These are phyloP conservation scores for Chloroceryle inda DNA, from an alignment of 2,797 vertebrate genomes.

Conservation along the genomic window DNA sequence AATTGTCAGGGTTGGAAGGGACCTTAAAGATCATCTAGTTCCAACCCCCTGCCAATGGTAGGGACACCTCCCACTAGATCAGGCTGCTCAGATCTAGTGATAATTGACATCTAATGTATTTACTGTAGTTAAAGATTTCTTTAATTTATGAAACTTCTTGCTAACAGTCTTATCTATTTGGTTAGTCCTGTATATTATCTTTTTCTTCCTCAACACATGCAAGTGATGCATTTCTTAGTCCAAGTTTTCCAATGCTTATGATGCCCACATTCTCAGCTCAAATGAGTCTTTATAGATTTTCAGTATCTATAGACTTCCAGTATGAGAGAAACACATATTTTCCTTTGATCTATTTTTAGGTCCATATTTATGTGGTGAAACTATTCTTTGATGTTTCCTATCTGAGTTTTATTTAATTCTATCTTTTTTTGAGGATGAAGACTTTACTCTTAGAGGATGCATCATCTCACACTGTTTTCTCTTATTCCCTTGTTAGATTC, in stretches of 20 bases:
- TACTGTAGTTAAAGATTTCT: not conserved
- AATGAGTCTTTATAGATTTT: not conserved
- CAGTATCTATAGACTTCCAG: not conserved
- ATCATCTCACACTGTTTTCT: not conserved
- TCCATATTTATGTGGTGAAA: not conserved
- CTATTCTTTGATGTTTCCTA: slow-evolving; percentile 29
- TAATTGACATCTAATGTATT: not conserved
- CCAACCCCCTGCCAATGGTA: too few relatives aligned
- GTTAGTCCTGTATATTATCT: not conserved
- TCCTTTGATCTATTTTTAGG: slow-evolving; percentile 42
- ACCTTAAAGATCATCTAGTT: too few relatives aligned
- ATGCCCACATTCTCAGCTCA: not conserved
- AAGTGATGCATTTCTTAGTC: fast-evolving
- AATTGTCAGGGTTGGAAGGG: too few relatives aligned
- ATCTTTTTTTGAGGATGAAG: not conserved
- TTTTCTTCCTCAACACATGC: not conserved
- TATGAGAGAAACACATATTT: not conserved
- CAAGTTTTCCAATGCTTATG: not conserved
- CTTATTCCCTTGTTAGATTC: not conserved
- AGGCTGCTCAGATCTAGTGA: too few relatives aligned
- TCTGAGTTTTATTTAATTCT: not conserved
- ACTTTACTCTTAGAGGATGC: not conserved
- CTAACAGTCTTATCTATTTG: not conserved
- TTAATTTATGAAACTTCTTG: not conserved
- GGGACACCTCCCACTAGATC: too few relatives aligned